These are phyloP conservation scores for Pterocles orientalis DNA, from an alignment of 2,113 vertebrate species.

Conservation along the genomic window DNA sequence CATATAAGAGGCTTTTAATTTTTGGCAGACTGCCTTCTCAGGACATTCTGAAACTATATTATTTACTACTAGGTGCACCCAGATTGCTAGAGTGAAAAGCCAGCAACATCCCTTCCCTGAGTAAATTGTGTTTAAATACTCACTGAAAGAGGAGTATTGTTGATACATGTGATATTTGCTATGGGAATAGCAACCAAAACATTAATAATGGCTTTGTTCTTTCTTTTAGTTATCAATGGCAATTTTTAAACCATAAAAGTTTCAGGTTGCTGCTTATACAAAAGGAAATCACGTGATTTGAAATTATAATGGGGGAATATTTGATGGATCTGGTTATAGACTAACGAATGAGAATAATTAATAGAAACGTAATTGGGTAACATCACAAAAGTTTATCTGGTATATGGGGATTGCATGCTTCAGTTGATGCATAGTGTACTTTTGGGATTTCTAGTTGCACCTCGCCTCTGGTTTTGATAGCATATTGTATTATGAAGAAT, in stretches of 20 bases:
- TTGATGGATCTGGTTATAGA: constrained; percentile 50
- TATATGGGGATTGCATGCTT: constrained; percentile 72
- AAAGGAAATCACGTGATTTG: constrained; percentile 50
- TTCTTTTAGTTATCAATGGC: background rate
- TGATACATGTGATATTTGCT: background rate
- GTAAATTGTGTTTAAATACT: background rate
- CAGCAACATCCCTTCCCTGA: background rate
- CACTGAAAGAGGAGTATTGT: background rate
- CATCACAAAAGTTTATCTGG: constrained; percentile 71
- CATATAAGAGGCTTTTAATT: background rate
- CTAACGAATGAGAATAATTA: constrained; percentile 75
- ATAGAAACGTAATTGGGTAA: constrained; percentile 78
- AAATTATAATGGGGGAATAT: constrained; percentile 62
- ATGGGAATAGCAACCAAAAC: background rate
- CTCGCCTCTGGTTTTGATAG: constrained; percentile 72
- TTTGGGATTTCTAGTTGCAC: constrained; percentile 69
- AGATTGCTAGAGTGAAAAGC: background rate
- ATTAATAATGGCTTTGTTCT: background rate
- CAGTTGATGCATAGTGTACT: constrained; percentile 68
- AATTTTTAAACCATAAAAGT: background rate
- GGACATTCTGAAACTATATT: background rate
- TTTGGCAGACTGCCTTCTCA: background rate
- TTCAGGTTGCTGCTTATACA: constrained; percentile 23
- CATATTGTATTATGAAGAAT: constrained; percentile 77
- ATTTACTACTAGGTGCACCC: background rate